Conservation (phyloP, 2,888 invertebrate genomes). For the Trichopria drosophilae region DNA sequence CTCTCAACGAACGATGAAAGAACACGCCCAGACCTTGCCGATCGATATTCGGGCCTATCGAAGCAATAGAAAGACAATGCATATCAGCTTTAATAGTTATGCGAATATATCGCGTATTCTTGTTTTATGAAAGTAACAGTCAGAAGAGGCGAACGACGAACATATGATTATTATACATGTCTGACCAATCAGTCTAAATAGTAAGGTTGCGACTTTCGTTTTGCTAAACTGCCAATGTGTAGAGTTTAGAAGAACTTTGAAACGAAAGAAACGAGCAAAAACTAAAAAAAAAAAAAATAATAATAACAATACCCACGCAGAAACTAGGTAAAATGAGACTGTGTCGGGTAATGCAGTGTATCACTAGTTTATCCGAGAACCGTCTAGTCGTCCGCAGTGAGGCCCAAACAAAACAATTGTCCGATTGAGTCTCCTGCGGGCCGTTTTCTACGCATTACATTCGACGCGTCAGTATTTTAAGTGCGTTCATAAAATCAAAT, state of each 20-base stretch:
- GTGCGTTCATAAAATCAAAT: conserved; percentile 57
- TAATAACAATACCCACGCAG: no score
- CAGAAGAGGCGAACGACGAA: conserved; percentile 38
- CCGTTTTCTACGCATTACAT: conserved; percentile 30
- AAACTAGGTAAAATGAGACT: no score
- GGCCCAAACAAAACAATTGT: no score
- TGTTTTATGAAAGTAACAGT: conserved; percentile 51
- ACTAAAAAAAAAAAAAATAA: conserved; percentile 31
- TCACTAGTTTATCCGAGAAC: no score
- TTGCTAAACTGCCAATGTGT: conserved; percentile 54
- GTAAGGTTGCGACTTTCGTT: conserved; percentile 53
- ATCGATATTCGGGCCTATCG: conserved; percentile 53
- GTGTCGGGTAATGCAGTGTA: no score
- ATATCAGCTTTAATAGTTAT: conserved; percentile 51
- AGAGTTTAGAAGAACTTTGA: no score
- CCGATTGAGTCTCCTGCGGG: no score
- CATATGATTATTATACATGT: conserved; percentile 37
- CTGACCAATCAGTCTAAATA: conserved; percentile 51
- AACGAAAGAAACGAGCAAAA: no score
- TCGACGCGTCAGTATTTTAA: conserved; percentile 45
- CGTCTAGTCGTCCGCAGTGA: no score
- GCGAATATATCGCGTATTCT: conserved; percentile 48
- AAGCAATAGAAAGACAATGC: conserved; percentile 50
- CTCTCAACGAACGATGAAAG: conserved; percentile 48
- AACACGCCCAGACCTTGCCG: conserved; percentile 40